A percentile compares a stretch with the other conserved stretches of the same genome.
Evolutionary conservation across 2,888 invertebrate genomes (phyloP).

Genomic region (Amblyjoppa proteus): DNA sequence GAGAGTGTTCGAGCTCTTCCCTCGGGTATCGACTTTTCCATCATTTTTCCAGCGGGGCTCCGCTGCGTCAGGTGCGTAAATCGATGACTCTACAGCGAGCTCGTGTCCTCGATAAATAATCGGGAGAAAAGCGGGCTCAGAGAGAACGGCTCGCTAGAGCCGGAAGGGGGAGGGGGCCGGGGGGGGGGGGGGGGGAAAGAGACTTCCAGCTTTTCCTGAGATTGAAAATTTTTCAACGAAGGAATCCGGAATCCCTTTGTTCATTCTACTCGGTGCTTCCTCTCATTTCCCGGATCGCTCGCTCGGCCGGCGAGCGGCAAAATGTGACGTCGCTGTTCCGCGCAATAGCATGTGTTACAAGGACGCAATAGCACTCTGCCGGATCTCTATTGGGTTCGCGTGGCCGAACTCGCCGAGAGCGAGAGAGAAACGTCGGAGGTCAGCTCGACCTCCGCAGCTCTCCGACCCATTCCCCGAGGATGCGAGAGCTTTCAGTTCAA

Average conservation of each 20-base stretch:
- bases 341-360: constrained; percentile 20
- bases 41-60: constrained; percentile 9
- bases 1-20: neutral
- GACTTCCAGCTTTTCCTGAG: constrained; percentile 38
- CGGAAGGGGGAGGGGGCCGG: neutral
- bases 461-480: constrained; percentile 23
- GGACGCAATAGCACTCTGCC: neutral
- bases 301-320: neutral
- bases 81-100: constrained; percentile 20
- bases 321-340: constrained; percentile 4
- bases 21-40: constrained; percentile 21
- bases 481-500: constrained; percentile 4
- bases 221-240: constrained; percentile 45
- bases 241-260: constrained; percentile 37
- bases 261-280: neutral
- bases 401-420: neutral
- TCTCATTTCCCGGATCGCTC: constrained; percentile 2
- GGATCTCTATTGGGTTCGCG: constrained; percentile 17
- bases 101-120: constrained; percentile 2
- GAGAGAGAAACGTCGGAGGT: neutral
- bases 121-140: neutral
- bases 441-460: neutral
- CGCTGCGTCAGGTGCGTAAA: neutral
- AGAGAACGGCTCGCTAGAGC: neutral
- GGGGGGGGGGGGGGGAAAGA: neutral